These are phyloP conservation scores for Dendrocopos noguchii DNA, from an alignment of 2,113 vertebrate species.

Conservation along the genomic window DNA sequence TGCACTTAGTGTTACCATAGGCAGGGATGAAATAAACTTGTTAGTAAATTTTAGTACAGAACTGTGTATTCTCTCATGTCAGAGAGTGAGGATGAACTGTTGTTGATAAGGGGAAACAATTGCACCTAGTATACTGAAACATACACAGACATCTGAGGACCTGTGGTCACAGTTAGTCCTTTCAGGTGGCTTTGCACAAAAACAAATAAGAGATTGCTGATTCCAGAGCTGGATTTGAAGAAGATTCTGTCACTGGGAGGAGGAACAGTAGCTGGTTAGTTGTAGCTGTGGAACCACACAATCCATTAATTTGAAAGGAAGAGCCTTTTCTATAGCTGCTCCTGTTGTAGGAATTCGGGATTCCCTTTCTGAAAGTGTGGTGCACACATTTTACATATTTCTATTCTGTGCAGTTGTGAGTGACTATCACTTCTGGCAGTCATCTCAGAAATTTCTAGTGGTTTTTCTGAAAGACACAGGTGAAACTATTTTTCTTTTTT, in stretches of 20 bases:
- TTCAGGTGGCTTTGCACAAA: background rate
- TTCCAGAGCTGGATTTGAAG: background rate
- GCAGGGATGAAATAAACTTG: background rate
- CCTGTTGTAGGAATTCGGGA: background rate
- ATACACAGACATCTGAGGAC: background rate
- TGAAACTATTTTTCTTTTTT: background rate
- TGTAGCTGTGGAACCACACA: background rate
- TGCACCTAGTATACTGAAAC: background rate
- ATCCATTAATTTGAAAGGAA: background rate
- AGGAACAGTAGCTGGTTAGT: background rate
- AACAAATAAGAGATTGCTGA: background rate
- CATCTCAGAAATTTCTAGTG: background rate
- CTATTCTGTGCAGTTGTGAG: background rate
- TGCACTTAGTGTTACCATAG: background rate
- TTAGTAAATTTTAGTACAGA: background rate
- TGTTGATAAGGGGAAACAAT: background rate
- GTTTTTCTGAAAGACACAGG: background rate
- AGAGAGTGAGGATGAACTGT: background rate
- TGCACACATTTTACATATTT: background rate
- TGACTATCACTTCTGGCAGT: background rate
- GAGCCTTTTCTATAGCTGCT: background rate
- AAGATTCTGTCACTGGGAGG: background rate
- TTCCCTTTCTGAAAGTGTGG: background rate
- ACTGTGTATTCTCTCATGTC: background rate
- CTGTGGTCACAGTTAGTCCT: background rate